Evolutionary conservation across 2,888 invertebrate species (phyloP).

Genomic region (Hemaris fuciformis): DNA sequence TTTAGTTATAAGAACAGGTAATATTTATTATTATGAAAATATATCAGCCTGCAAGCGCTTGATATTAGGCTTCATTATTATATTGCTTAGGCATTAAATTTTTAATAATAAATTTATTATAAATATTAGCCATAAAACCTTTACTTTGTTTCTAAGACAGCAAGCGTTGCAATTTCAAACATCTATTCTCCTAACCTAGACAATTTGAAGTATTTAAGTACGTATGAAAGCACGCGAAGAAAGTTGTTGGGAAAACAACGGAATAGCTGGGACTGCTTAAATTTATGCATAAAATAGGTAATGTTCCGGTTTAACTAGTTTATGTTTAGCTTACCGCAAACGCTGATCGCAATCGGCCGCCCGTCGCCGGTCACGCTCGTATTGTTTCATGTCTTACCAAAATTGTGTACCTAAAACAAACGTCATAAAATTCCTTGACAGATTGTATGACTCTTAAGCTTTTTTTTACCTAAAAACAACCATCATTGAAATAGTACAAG

Average conservation of each 20-base stretch:
- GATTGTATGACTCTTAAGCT: background rate
- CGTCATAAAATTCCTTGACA: conserved; percentile 21
- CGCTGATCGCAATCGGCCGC: conserved; percentile 61
- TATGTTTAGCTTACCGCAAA: conserved; percentile 41
- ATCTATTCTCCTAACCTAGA: too few relatives aligned
- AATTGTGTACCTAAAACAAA: conserved; percentile 58
- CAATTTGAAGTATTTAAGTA: background rate
- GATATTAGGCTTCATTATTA: too few relatives aligned
- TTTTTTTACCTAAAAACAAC: background rate
- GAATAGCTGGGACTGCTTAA: conserved; percentile 36
- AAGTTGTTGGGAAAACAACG: conserved; percentile 17
- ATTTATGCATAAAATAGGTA: conserved; percentile 54
- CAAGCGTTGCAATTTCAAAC: too few relatives aligned
- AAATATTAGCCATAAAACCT: too few relatives aligned
- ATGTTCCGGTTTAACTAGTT: conserved; percentile 44
- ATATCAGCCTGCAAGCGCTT: too few relatives aligned
- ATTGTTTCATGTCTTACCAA: conserved; percentile 61
- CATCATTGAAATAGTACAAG: background rate
- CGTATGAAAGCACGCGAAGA: conserved; percentile 39
- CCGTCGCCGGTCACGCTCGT: conserved; percentile 62
- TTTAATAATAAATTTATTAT: too few relatives aligned
- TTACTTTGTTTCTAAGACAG: too few relatives aligned
- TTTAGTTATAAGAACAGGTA: too few relatives aligned
- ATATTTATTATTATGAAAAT: too few relatives aligned
- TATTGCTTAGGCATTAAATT: too few relatives aligned